These are phyloP conservation scores for Cephonodes hylas DNA, from an alignment of 2,888 invertebrate species.

Conservation along the genomic window DNA sequence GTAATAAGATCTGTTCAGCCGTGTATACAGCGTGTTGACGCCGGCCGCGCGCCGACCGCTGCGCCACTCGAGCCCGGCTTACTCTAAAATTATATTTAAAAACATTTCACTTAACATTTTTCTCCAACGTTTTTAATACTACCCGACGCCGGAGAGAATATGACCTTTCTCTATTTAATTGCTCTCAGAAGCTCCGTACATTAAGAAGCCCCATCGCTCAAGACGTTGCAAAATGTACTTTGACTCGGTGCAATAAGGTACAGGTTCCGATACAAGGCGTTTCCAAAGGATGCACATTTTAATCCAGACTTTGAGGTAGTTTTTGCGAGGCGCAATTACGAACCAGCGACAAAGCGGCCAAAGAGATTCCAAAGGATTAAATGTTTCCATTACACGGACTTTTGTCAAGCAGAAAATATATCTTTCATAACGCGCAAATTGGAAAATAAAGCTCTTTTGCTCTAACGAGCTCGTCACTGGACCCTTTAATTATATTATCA, in stretches of 20 bases:
- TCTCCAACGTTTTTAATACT: conserved; percentile 9
- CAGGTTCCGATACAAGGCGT: conserved; percentile 22
- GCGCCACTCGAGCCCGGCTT: neutral
- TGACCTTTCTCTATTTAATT: conserved; percentile 59
- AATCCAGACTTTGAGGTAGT: conserved; percentile 63
- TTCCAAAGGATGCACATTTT: conserved; percentile 50
- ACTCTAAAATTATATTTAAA: conserved; percentile 9
- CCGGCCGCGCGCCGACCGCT: neutral
- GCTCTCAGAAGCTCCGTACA: conserved; percentile 45
- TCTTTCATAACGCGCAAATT: conserved; percentile 22
- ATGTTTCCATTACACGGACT: conserved; percentile 63
- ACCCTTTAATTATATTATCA: conserved; percentile 3
- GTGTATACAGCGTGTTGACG: no score
- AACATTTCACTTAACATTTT: conserved; percentile 4
- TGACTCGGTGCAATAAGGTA: conserved; percentile 29
- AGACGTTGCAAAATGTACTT: conserved; percentile 26
- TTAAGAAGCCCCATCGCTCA: conserved; percentile 20
- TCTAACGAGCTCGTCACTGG: conserved; percentile 8
- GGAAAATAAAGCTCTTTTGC: conserved; percentile 21
- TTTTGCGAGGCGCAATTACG: conserved; percentile 65
- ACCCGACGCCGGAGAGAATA: conserved; percentile 31
- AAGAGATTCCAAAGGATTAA: conserved; percentile 65
- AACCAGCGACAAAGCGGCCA: conserved; percentile 51
- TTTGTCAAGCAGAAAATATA: conserved; percentile 39
- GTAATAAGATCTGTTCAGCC: no score